Percentiles rank a stretch among this genome's conserved stretches.
phyloP scores from a whole-genome alignment of 1,140 invertebrate genomes.

The Ips nitidus region DNA sequence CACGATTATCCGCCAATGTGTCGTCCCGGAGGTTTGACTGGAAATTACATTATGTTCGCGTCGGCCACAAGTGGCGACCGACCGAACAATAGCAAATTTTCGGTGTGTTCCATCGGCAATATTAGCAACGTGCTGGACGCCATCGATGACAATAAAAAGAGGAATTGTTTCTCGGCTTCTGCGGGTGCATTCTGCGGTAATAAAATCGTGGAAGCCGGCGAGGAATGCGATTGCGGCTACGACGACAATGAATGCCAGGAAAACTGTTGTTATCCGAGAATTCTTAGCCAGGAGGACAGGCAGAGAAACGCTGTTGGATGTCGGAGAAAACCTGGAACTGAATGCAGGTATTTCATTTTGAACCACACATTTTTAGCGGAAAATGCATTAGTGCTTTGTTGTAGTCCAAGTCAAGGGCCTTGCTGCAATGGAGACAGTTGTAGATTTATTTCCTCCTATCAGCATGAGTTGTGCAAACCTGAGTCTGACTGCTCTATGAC shows the following conservation, averaged over 20 bases:
- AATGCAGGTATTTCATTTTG: slow-evolving; percentile 68
- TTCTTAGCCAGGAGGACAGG: slow-evolving; percentile 69
- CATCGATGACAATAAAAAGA: slow-evolving; percentile 85
- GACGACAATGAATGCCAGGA: slow-evolving; percentile 91
- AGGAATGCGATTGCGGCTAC: slow-evolving; percentile 99
- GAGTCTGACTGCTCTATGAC: slow-evolving; percentile 87
- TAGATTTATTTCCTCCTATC: slow-evolving; percentile 68
- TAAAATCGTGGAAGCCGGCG: slow-evolving; percentile 95
- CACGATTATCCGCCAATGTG: slow-evolving; percentile 95
- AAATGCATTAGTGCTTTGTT: background rate
- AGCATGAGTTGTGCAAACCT: slow-evolving; percentile 73
- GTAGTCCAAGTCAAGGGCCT: slow-evolving; percentile 93
- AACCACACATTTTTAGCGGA: background rate
- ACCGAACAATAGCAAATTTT: slow-evolving; percentile 94
- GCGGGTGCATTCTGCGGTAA: slow-evolving; percentile 97
- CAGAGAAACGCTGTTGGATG: slow-evolving; percentile 81
- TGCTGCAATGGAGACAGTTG: slow-evolving; percentile 87
- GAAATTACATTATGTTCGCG: slow-evolving; percentile 98
- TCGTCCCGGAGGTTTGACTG: slow-evolving; percentile 80
- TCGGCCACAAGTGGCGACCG: slow-evolving; percentile 92
- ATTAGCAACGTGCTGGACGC: slow-evolving; percentile 94
- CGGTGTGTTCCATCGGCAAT: slow-evolving; percentile 89
- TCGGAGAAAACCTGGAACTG: slow-evolving; percentile 70
- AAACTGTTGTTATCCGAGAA: slow-evolving; percentile 89
- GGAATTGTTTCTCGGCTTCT: slow-evolving; percentile 92